Evolutionary conservation across 2,797 vertebrate species (phyloP), one percentile per base, ranked within the genome.

Genomic region (Enteromius paludinosus): DNA sequence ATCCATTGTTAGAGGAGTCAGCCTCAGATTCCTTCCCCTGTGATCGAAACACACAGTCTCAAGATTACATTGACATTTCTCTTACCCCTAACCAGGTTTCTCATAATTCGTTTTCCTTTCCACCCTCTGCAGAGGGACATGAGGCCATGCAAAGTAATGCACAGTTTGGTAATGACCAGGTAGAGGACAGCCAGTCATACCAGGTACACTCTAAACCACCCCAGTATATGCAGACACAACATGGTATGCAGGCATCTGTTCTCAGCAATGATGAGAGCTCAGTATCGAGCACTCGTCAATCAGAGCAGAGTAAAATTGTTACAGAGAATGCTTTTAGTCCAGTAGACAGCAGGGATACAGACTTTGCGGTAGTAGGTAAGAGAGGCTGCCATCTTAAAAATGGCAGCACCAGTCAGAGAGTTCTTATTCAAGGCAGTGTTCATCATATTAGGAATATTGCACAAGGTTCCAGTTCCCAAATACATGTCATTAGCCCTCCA

Each of bases 281-380:
- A 87, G 94, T 94, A 88, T 93, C 95, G 10, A 92, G 92, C 8
- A 92, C 94, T 81, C 94, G 95, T 88, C 93, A 93, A 87, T 91
- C 93, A 25, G 96, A 94, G 85, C 94, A 91, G 82, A 94, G 85
- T 70, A 95, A 95, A 85, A 88, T 91, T 87, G 91, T 90, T 92
- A 92, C 94, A 89, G 96, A 97, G 90, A 96, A 95, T 82, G 89
- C 92, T 91, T 96, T 95, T 91, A 93, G 92, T 62, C 92, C 95
- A 88, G 84, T 90, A 87, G 94, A 97, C 90, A 90, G 87, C 79
- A 92, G 93, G 54, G 93, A 93, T 86, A 79, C 92, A 91, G 91
- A 94, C 83, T 90, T 92, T 81, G 86, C 92, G 87, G 89, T 92
- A 11, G 93, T 91, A 56, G 93, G 89, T 71, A 95, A 97, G 89